These are phyloP conservation scores for Cordilura impudica DNA, from an alignment of 2,888 invertebrate genomes.

Conservation along the genomic window DNA sequence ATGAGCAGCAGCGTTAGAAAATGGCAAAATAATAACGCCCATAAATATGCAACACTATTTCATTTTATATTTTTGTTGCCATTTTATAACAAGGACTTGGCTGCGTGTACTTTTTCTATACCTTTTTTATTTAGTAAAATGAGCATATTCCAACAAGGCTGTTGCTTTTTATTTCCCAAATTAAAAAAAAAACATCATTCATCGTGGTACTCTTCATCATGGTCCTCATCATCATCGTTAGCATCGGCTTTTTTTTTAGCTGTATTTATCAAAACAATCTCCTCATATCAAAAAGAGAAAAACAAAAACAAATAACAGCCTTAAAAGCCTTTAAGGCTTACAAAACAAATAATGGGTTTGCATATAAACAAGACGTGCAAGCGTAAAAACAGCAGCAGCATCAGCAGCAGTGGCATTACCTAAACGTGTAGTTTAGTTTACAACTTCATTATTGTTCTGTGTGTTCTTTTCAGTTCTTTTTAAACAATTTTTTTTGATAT, in stretches of 20 bases:
- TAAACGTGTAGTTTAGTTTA: not conserved
- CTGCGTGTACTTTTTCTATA: conserved; percentile 1
- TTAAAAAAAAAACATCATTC: conserved; percentile 2
- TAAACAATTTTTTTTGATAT: not conserved
- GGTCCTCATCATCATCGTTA: conserved; percentile 31
- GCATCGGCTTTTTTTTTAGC: conserved; percentile 21
- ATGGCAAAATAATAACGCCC: conserved; percentile 8
- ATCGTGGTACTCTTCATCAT: conserved; percentile 43
- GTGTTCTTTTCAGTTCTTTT: not conserved
- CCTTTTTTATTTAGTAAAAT: conserved; percentile 42
- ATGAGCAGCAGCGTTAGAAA: not conserved
- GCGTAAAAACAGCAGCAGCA: conserved; percentile 1
- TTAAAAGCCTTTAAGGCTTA: conserved; percentile 61
- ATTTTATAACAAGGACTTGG: not conserved
- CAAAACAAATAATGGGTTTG: conserved; percentile 61
- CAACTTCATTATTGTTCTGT: not conserved
- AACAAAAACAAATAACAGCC: conserved; percentile 18
- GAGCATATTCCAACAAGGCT: conserved; percentile 59
- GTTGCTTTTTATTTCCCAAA: conserved; percentile 35
- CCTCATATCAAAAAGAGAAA: not conserved
- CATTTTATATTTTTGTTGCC: not conserved
- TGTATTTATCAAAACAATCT: not conserved
- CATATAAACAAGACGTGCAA: conserved; percentile 36
- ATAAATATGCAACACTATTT: conserved; percentile 63
- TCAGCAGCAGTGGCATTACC: conserved; percentile 18